phyloP scores from a whole-genome alignment of 2,797 vertebrate genomes.

The Astyanax mexicanus region DNA sequence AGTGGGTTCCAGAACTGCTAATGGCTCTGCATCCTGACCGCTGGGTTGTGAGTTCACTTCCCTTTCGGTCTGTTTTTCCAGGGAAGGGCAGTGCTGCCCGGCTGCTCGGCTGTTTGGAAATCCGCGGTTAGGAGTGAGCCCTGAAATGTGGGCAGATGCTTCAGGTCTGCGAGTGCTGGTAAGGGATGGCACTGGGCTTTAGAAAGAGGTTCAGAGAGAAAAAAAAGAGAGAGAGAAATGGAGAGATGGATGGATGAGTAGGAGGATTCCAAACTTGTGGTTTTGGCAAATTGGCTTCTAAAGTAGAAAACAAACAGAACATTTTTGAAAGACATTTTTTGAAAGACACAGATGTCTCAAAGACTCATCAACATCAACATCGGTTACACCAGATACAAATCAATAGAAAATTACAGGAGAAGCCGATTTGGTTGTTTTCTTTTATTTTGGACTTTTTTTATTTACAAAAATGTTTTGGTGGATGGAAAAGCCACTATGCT shows the following conservation, averaged over 20 bases:
- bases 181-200: constrained; percentile 11
- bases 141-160: constrained; percentile 45
- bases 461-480: no score
- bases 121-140: constrained; percentile 58
- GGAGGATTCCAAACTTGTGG: background rate
- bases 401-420: background rate
- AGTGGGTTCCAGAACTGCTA: constrained; percentile 40
- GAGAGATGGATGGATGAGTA: constrained; percentile 4
- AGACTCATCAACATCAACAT: background rate
- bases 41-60: constrained; percentile 25
- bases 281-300: constrained; percentile 6
- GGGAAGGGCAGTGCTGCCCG: constrained; percentile 35
- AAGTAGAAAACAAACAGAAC: constrained; percentile 1
- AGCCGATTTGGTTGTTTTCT: no score
- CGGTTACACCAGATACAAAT: background rate
- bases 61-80: constrained; percentile 42
- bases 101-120: constrained; percentile 50
- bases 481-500: no score
- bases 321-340: background rate
- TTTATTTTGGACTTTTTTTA: no score
- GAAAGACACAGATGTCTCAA: constrained; percentile 7
- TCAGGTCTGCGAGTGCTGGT: constrained; percentile 12
- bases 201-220: no score
- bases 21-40: constrained; percentile 26
- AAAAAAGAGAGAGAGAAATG: no score